Evolutionary conservation across 2,797 vertebrate genomes (phyloP), one percentile per base, ranked within the genome.

Genomic region (Setipinna tenuifilis): DNA sequence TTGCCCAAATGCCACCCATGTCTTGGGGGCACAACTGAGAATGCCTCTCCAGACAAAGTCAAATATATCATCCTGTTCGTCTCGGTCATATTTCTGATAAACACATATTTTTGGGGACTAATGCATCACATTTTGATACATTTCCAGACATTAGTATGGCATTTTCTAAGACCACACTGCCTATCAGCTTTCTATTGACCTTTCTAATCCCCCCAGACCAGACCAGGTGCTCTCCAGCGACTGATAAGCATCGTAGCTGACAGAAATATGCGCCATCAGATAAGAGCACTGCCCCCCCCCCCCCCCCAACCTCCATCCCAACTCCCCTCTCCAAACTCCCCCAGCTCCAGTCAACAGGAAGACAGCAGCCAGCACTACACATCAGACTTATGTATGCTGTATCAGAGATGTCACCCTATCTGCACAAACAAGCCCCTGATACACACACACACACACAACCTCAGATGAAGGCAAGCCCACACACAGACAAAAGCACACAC

Each of bases 171-270:
- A 75, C 68, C 28, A 75, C 28, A 75, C 68, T 7, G 14, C 68
- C 31, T 35, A 75, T 75, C 68, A 35, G 28, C 14, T 75, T 75
- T 75, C 68, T 31, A 35, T 12, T 75, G 68, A 31, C 68, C 68
- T 75, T 75, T 75, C 12, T 6, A 35, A 75, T 35, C 68, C 68
- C 68, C 31, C 14, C 2, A 35, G 68, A 75, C 28, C 17, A 35
- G 68, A 75, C 68, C 31, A 75, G 68, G 16, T 75, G 68, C 68
- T 6, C 68, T 65, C 7, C 4, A 65, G 25, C 25, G 65, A 31
- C 28, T 6, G 68, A 75, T 75, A 75, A 75, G 68, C 68, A 75
- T 75, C 68, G 10, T 65, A 75, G 68, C 68, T 75, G 68, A 75
- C 68, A 75, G 68, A 75, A 75, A 54, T 54, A 54, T 54, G 7